phyloP scores from a whole-genome alignment of 1,140 invertebrate species.

The Cryptotermes secundus region DNA sequence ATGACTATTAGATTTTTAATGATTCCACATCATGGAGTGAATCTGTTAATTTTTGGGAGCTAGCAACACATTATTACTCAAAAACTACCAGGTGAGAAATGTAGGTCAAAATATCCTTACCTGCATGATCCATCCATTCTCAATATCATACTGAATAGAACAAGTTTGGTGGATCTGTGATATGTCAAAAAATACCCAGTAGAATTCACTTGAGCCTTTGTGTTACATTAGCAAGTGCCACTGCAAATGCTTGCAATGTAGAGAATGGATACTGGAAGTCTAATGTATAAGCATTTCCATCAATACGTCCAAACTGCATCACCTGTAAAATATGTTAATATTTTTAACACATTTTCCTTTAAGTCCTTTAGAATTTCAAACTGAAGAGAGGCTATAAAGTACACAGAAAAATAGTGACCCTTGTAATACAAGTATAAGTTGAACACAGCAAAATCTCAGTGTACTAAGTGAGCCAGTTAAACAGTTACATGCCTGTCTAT shows the following conservation, averaged over 20 bases:
- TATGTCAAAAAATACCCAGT: constrained; percentile 25
- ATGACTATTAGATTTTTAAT: no score
- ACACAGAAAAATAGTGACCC: no score
- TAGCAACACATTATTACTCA: no score
- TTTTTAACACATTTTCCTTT: background rate
- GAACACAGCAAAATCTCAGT: no score
- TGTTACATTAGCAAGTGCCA: constrained; percentile 97
- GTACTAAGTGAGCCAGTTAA: no score
- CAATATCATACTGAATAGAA: background rate
- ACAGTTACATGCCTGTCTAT: no score
- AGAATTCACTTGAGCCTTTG: constrained; percentile 89
- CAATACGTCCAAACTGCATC: constrained; percentile 99
- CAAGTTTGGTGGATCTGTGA: constrained; percentile 23
- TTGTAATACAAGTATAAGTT: no score
- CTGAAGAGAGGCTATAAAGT: no score
- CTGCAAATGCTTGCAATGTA: constrained; percentile 96
- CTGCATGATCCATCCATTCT: background rate
- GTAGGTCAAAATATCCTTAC: background rate
- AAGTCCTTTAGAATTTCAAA: no score
- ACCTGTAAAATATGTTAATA: constrained; percentile 64
- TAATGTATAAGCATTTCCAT: constrained; percentile 96
- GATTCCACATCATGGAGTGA: no score
- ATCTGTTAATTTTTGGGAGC: no score
- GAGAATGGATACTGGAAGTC: constrained; percentile 99
- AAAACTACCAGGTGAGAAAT: no score